Base-by-base conservation (phyloP, 1,140 invertebrate species). In the Diabrotica undecimpunctata region DNA sequence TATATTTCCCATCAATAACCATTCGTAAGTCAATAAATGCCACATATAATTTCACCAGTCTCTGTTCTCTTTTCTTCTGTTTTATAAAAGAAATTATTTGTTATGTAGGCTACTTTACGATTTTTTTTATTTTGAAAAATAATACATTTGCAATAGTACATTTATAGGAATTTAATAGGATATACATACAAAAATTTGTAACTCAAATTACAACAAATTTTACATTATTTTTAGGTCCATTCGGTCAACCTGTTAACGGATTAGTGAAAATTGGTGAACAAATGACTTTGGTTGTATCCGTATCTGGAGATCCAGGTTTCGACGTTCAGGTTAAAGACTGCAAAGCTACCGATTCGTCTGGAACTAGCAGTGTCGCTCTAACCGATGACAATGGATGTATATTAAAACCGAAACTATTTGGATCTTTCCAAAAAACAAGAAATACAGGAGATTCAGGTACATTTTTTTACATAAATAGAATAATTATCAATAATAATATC, bases 251-350 rank as follows among this genome's bases (percentile, higher is more conserved):
- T 41, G 90, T 90, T 0, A 87, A 87, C 66, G 91, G 91, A 7
- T 79, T 94, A 10, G 88, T 94, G 0, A 90, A 91, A 76, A 93
- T 94, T 64, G 91, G 92, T 55, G 90, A 93, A 75, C 83, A 84
- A 0, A 90, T 94, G 86, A 93, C 92, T 0, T 78, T 94, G 12
- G 91, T 93, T 12, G 87, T 94, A 4, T 87, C 89, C 1, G 89
- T 94, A 1, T 89, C 89, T 65, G 91, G 91, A 1, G 90, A 91
- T 78, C 83, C 90, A 55, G 89, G 85, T 5, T 93, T 93, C 74
- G 90, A 93, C 79, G 83, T 94, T 37, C 85, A 90, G 72, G 88
- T 90, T 0, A 85, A 88, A 72, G 88, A 92, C 69, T 94, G 92
- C 72, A 79, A 88, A 35, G 91, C 91, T 6, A 84, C 86, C 41